Conservation (phyloP, 2,888 invertebrate species). For the Trimorus sp. region DNA sequence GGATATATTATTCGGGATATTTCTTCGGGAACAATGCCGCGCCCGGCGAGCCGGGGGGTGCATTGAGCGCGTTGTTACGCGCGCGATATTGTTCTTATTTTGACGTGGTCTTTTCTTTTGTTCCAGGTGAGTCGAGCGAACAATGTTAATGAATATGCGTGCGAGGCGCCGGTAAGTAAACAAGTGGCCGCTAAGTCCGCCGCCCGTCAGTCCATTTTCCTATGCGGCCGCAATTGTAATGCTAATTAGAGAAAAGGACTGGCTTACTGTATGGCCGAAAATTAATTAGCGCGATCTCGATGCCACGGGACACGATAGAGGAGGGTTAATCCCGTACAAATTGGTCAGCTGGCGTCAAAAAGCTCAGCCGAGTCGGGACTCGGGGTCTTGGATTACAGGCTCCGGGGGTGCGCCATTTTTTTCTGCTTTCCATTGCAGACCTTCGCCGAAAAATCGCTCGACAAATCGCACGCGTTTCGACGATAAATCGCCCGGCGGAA, state of each 20-base stretch:
- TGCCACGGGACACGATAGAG: conserved; percentile 51
- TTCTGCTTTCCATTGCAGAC: no score
- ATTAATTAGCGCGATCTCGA: conserved; percentile 67
- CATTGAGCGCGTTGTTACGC: conserved; percentile 13
- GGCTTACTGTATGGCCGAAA: conserved; percentile 60
- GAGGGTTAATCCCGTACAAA: conserved; percentile 60
- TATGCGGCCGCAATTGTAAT: conserved; percentile 51
- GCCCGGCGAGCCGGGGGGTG: conserved; percentile 5
- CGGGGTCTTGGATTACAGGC: conserved; percentile 42
- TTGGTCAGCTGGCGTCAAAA: conserved; percentile 67
- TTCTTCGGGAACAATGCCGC: conserved; percentile 36
- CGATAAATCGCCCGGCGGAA: no score
- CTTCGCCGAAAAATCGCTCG: no score
- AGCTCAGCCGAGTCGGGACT: conserved; percentile 26
- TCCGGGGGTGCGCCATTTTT: background rate
- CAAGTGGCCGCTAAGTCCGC: conserved; percentile 31
- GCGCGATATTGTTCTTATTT: conserved; percentile 36
- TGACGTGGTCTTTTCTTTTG: conserved; percentile 46
- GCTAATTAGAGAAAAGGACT: conserved; percentile 64
- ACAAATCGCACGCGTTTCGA: background rate
- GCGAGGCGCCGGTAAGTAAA: conserved; percentile 47
- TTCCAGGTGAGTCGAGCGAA: conserved; percentile 55
- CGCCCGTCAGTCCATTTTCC: conserved; percentile 42
- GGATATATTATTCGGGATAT: conserved; percentile 15
- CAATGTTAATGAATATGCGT: conserved; percentile 52